Percentiles rank a stretch among this genome's conserved stretches.
Conservation (phyloP, 2,888 invertebrate species). For the Heliconius erato region DNA sequence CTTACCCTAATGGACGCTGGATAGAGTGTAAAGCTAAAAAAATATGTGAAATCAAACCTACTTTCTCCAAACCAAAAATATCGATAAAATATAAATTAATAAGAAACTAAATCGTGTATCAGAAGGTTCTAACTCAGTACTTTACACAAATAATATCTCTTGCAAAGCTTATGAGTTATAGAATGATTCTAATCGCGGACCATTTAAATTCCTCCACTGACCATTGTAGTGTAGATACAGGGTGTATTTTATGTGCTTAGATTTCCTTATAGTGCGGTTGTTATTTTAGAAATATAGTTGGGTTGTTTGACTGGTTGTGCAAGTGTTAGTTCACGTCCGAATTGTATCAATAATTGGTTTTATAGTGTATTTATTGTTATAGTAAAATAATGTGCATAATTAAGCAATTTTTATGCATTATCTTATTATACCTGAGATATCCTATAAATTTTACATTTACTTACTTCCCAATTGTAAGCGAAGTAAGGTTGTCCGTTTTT, state of each 20-base stretch:
- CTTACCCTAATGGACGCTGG: neutral
- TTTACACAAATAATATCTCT: slow-evolving; percentile 28
- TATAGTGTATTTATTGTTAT: neutral
- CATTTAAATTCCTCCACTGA: slow-evolving; percentile 29
- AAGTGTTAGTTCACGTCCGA: neutral
- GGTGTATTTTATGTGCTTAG: slow-evolving; percentile 8
- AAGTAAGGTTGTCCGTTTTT: neutral
- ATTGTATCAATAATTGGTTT: neutral
- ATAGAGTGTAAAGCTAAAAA: neutral
- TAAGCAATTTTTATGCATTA: too few species aligned
- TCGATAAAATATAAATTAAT: slow-evolving; percentile 9
- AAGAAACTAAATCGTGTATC: neutral
- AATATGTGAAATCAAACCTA: neutral
- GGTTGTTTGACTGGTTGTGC: neutral
- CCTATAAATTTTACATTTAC: too few species aligned
- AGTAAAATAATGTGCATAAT: too few species aligned
- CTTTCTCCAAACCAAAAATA: neutral
- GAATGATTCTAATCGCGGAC: slow-evolving; percentile 32
- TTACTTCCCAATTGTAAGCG: too few species aligned
- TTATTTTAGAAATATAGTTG: slow-evolving; percentile 1
- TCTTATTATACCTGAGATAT: too few species aligned
- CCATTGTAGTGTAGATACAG: slow-evolving; percentile 24
- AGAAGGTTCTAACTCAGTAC: slow-evolving; percentile 1
- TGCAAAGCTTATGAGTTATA: slow-evolving; percentile 27
- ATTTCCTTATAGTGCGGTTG: slow-evolving; percentile 3